These are phyloP conservation scores for Euclidia mi DNA, from an alignment of 2,888 invertebrate genomes.

Conservation along the genomic window DNA sequence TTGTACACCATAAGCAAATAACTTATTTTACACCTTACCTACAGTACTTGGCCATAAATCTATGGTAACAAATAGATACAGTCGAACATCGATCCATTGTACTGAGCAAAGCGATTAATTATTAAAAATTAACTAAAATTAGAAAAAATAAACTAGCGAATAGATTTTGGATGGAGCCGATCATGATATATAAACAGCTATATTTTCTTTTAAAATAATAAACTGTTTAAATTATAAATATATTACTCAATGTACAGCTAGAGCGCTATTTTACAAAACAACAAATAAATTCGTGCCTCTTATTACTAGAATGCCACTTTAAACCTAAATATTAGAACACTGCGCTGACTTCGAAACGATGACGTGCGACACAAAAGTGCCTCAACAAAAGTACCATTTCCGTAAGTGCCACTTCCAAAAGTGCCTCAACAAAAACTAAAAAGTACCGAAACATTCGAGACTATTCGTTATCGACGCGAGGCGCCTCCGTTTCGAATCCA, in stretches of 20 bases:
- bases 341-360: constrained; percentile 34
- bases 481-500: constrained; percentile 36
- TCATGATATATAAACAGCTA: constrained; percentile 60
- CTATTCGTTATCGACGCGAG: constrained; percentile 9
- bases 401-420: background rate
- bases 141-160: constrained; percentile 55
- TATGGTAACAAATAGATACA: constrained; percentile 87
- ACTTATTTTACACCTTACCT: constrained; percentile 79
- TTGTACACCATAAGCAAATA: constrained; percentile 81
- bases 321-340: constrained; percentile 52
- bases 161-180: constrained; percentile 78
- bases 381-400: background rate
- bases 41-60: constrained; percentile 86
- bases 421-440: background rate
- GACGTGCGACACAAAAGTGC: constrained; percentile 12
- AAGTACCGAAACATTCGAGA: background rate
- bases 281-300: constrained; percentile 90
- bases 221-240: constrained; percentile 75
- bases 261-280: constrained; percentile 84
- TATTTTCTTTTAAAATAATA: constrained; percentile 61
- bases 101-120: constrained; percentile 78
- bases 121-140: constrained; percentile 50
- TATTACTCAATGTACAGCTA: constrained; percentile 81
- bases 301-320: constrained; percentile 83
- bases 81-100: constrained; percentile 71